Base-by-base conservation (phyloP, 1,140 invertebrate genomes). In the Eriosoma lanigerum region DNA sequence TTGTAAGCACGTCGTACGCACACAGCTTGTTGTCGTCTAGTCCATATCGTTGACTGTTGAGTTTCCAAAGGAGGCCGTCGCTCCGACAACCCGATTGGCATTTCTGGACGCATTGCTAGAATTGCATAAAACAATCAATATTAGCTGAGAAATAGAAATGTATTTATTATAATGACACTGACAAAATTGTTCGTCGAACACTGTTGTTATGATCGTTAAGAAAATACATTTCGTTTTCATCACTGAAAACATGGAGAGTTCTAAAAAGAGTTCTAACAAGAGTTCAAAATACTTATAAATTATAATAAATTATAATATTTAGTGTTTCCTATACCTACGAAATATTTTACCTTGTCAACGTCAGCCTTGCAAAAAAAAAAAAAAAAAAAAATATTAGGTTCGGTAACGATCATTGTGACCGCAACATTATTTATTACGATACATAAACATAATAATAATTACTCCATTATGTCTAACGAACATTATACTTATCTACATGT, bases 1-100 rank as follows among this genome's bases (percentile, higher is more conserved):
- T 96, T 96, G 88, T 91, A 93, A 8, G 94, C 93, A 84, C 93
- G 90, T 82, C 93, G 87, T 17, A 96, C 93, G 83, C 92, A 93
- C 26, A 95, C 93, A 12, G 93, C 94, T 81, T 94, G 91, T 84
- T 93, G 92, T 83, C 90, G 89, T 83, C 91, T 88, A 5, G 89
- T 89, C 83, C 91, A 90, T 66, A 93, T 84, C 5, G 92, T 92
- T 10, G 92, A 93, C 81, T 90, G 89, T 87, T 93, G 92, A 24
- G 90, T 85, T 83, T 72, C 84, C 82, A 82, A 84, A 83, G 68
- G 83, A 26, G 82, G 81, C 38, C 83, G 76, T 66, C 81, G 54
- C 24, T 82, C 82, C 5, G 70, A 75, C 50, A 82, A 56, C 12
- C 80, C 58, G 12, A 81, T 82, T 3, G 66, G 24, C 32, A 58